Conservation (phyloP, 2,797 vertebrate genomes). For the Dendrocincla tyrannina region DNA sequence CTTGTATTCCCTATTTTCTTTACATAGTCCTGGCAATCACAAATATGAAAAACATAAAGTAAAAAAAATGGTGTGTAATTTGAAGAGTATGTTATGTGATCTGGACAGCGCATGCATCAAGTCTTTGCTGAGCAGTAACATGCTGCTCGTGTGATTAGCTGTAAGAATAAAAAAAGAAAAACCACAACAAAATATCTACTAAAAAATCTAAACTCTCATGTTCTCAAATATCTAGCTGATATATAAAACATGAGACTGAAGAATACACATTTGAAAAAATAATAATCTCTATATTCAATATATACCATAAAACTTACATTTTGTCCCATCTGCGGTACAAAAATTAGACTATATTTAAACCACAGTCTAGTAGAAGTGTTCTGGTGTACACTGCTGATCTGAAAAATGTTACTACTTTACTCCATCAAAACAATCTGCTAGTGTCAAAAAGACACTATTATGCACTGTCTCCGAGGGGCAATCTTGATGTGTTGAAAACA, state of each 20-base stretch:
- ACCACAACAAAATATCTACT: neutral
- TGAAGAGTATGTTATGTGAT: neutral
- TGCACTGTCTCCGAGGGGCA: constrained; percentile 14
- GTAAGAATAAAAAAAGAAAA: neutral
- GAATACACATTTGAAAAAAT: neutral
- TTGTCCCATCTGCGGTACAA: constrained; percentile 8
- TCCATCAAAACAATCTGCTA: constrained; percentile 30
- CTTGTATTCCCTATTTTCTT: neutral
- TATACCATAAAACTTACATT: neutral
- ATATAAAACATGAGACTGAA: neutral
- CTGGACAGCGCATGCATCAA: neutral
- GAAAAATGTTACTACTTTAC: constrained; percentile 40
- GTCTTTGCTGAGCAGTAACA: neutral
- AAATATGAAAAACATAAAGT: neutral
- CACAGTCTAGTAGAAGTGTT: neutral
- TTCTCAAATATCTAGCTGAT: neutral
- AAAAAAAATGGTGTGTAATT: neutral
- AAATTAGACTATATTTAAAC: constrained; percentile 28
- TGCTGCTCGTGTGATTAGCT: neutral
- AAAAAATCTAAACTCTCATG: neutral
- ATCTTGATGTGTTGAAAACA: constrained; percentile 50
- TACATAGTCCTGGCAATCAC: neutral
- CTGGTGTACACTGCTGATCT: constrained; percentile 1
- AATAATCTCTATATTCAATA: neutral
- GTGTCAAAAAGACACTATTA: constrained; percentile 37